Percentiles rank a stretch among this genome's conserved stretches.
phyloP scores from a whole-genome alignment of 2,113 vertebrate species.

The Sula dactylatra region DNA sequence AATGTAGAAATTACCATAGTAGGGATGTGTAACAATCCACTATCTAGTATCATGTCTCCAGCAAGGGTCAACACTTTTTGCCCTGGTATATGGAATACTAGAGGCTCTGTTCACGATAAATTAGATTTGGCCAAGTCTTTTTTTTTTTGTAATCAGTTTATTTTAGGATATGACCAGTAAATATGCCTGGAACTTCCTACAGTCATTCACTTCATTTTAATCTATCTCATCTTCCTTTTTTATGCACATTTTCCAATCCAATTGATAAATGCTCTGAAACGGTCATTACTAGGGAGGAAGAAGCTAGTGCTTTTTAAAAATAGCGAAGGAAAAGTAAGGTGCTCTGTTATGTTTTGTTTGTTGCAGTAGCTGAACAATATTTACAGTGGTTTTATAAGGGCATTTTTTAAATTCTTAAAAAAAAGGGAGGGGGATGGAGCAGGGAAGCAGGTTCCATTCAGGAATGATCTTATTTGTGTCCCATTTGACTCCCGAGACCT shows the following conservation, averaged over 20 bases:
- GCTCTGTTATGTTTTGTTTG: neutral
- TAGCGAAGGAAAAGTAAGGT: neutral
- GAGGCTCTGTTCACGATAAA: neutral
- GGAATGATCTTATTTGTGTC: neutral
- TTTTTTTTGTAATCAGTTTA: neutral
- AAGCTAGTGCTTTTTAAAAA: neutral
- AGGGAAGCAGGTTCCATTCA: neutral
- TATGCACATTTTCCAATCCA: neutral
- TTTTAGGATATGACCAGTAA: neutral
- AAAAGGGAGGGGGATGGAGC: rapidly evolving
- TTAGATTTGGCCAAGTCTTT: neutral
- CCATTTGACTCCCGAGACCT: neutral
- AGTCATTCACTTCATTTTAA: neutral
- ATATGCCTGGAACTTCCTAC: neutral
- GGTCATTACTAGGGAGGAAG: neutral
- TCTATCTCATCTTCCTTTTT: neutral
- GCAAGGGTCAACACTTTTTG: neutral
- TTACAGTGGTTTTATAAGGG: neutral
- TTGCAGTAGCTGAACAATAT: neutral
- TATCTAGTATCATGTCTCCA: neutral
- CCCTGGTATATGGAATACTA: neutral
- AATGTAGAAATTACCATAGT: neutral
- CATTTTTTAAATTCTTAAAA: neutral
- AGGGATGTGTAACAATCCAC: neutral
- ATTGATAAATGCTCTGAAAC: neutral